Evolutionary conservation across 2,797 vertebrate genomes (phyloP), one percentile per base, ranked within the genome.

Genomic region (Lates japonicus): DNA sequence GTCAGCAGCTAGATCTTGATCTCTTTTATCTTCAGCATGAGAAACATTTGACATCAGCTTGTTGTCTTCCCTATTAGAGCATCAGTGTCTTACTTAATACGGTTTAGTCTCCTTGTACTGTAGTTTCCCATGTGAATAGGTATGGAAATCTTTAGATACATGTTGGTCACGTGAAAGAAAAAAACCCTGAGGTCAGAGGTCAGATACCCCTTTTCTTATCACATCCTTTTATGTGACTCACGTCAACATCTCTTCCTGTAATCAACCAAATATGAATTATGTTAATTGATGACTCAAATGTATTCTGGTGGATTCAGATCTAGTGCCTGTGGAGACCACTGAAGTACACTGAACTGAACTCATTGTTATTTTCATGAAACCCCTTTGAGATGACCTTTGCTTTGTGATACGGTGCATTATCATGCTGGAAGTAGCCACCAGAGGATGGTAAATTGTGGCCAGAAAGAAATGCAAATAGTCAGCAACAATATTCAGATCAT

Each of bases 1-100:
- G 64, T 77, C 51, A 67, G 54, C 54, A 48, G 13, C 9, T 35
- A 1, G 7, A 52, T 13, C 37, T 17, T n/a, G 7, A 44, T 12
- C 16, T 37, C 37, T 74, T 86, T 73, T 88, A 82, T 85, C 1
- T n/a, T 63, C 48, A 51, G 5, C 2, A 8, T 33, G 48, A 61
- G 25, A 22, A 37, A 42, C 35, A 58, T 52, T 7, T 62, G 42
- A 58, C 19, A 8, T 70, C 3, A n/a, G 10, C 31, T 46, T 20
- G n/a, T 29, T 22, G 31, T 25, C 68, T 61, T 37, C 37, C 5
- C 17, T 14, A 4, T 2, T 19, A 2, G 14, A 20, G 12, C 9
- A n/a, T 22, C 4, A 14, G 33, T 3, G 14, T 25, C 54, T 25
- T n/a, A 65, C 39, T 13, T 8, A 25, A 17, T 9, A 64, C 25